Evolutionary conservation across 2,888 invertebrate genomes (phyloP), one percentile per base, ranked within the genome.

Genomic region (Drosophila kanekoi): DNA sequence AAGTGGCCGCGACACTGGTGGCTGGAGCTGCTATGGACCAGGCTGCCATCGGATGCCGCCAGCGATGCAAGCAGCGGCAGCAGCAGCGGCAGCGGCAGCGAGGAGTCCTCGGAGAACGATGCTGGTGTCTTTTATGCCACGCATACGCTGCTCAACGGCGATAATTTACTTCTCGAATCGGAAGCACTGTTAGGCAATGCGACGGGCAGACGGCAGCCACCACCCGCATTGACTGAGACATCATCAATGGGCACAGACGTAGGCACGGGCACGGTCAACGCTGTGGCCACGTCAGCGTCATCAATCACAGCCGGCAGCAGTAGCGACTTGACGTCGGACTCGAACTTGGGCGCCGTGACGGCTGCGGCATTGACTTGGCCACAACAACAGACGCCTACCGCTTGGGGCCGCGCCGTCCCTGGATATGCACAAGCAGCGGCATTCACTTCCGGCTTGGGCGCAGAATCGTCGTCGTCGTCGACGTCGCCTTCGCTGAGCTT

Each of bases 1-100:
- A 91, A 92, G 79, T 92, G 92, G 91, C 92, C 93, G 71, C 87
- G 88, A n/a, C 90, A 94, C 48, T 95, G 95, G 95, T 95, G 95
- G 95, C 91, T 95, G 72, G 93, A 94, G 68, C 93, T 93, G 63
- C 79, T 80, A 0, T 77, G 70, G 82, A 67, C 59, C 18, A 43
- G 47, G 33, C 77, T 37, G 16, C 37, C 77, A 13, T 48, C 69
- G 93, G 84, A 77, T 28, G 61, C 43, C 33, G 49, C 28, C 20
- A 16, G 41, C 14, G 73, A 52, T 18, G 51, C 62, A 28, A 9
- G 23, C 33, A 44, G 35, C 44, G 33, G 38, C 11, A 40, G 35
- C 44, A 23, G 38, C 11, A 40, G 52, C 41, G 52, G 10, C 9
- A 37, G 49, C 56, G 48, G 44, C 61, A 32, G 59, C 41, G 56